Evolutionary conservation across 2,888 invertebrate species (phyloP), one percentile per base, ranked within the genome.

Genomic region (Mesochorus sp.): DNA sequence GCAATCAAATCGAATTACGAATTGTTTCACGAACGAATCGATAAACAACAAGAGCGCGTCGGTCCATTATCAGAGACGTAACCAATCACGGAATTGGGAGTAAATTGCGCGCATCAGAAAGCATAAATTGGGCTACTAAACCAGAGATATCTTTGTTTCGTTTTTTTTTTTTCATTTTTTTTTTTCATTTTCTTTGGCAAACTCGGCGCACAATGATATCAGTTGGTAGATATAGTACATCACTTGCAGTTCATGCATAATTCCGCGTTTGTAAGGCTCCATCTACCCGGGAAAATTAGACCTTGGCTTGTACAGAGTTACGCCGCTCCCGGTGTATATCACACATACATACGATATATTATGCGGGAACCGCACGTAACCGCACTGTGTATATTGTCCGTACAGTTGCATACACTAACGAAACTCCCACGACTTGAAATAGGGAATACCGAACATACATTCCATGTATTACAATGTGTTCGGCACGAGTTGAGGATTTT

Each of bases 361-460:
- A 21, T 24, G 14, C 26, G 51, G 19, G 53, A 12, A 12, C 39
- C 59, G n/a, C n/a, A 71, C 71, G 53, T 71, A 42, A 71, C 31
- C 62, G 62, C 53, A 47, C 44, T 53, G 47, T n/a, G n/a, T n/a
- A n/a, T 53, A 62, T 64, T 19, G 72, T 34, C 34, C 5, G 3
- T 57, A 49, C 47, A 49, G 51, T 66, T 37, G 55, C 34, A 57
- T 57, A 12, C 57, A 47, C 64, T 73, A 66, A 73, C 64, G 73
- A 73, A 37, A 44, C 49, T 57, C 39, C 19, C 24, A 34, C 49
- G 31, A 49, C 28, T 62, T 19, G 26, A 4, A 10, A 6, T 21
- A 34, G 26, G 44, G 12, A n/a, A n/a, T n/a, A n/a, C n/a, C n/a
- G n/a, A n/a, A n/a, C n/a, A n/a, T n/a, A n/a, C n/a, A n/a, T n/a